A percentile compares a stretch with the other conserved stretches of the same genome.
Evolutionary conservation across 2,888 invertebrate genomes (phyloP).

Genomic region (Trachelus stipa): DNA sequence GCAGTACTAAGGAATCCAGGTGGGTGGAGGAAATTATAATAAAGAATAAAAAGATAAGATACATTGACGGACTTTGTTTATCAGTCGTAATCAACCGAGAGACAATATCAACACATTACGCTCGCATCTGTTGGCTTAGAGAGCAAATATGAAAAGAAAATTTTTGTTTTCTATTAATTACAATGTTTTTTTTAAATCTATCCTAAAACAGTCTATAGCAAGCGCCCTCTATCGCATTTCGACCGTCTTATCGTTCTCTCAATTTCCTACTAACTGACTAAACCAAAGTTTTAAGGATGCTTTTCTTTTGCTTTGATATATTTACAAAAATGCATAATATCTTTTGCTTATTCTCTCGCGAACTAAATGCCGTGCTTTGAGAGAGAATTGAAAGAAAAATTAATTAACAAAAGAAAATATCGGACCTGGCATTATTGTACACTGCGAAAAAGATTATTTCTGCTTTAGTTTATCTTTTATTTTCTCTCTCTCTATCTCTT

Average conservation of each 20-base stretch:
- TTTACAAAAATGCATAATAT: not conserved
- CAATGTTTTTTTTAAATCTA: constrained; percentile 42
- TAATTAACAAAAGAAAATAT: not conserved
- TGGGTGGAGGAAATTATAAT: not conserved
- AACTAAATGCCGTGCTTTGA: not conserved
- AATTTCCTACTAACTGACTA: not conserved
- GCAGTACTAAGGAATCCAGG: not conserved
- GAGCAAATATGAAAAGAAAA: not conserved
- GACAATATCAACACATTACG: not conserved
- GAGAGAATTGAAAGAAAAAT: not conserved
- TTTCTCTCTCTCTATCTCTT: not conserved
- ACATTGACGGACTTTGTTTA: not conserved
- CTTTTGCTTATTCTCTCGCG: not conserved
- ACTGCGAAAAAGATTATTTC: not conserved
- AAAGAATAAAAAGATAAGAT: not conserved
- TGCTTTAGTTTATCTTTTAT: not conserved
- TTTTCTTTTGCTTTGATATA: not conserved
- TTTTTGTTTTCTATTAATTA: constrained; percentile 22
- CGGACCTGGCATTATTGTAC: not conserved
- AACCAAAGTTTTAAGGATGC: not conserved
- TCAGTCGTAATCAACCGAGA: not conserved
- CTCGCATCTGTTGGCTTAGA: not conserved
- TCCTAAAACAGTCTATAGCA: constrained; percentile 53
- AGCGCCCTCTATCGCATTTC: constrained; percentile 45
- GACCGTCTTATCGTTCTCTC: constrained; percentile 12